Evolutionary conservation across 2,797 vertebrate species (phyloP), one percentile per base, ranked within the genome.

Genomic region (Gobionotothen gibberifrons): DNA sequence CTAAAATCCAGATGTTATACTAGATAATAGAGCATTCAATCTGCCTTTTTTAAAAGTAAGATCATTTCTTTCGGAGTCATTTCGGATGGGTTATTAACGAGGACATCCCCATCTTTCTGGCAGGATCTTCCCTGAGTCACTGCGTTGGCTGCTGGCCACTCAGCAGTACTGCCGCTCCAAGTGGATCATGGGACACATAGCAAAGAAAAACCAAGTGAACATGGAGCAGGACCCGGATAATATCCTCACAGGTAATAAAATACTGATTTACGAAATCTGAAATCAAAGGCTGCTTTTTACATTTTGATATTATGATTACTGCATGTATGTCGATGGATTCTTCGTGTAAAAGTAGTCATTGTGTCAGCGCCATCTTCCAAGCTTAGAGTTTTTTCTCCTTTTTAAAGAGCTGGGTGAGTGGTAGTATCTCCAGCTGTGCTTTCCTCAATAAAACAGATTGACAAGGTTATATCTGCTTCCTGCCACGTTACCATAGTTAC

Each of bases 91-190:
- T 65, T 58, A 49, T 82, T 89, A 76, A 81, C 21, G 3, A 77
- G 64, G 76, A 74, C 58, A 51, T 79, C 65, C 72, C 81, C 57
- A 36, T 89, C 58, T 82, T 8, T 74, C 74, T 55, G 3, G 53
- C 89, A 99, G 98, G 95, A 89, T 99, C 90, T 98, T 99, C 87
- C 98, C 98, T n/a, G 98, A 99, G 93, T 99, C 98, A 58, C 95
- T 99, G 85, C 95, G 97, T 63, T 99, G 98, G 98, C 92, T 98
- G 69, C 95, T 99, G 86, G 97, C 98, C 73, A 99, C 98, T 4
- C 96, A 97, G 73, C 97, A 99, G 82, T 98, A 96, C 85, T 88
- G 94, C 66, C 92, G 96, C 47, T 96, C 97, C 55, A 98, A 97
- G 90, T 95, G 95, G 77, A 93, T 98, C 82, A 96, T 99, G 87